phyloP scores from a whole-genome alignment of 2,888 invertebrate genomes.

The Volucella zonaria region DNA sequence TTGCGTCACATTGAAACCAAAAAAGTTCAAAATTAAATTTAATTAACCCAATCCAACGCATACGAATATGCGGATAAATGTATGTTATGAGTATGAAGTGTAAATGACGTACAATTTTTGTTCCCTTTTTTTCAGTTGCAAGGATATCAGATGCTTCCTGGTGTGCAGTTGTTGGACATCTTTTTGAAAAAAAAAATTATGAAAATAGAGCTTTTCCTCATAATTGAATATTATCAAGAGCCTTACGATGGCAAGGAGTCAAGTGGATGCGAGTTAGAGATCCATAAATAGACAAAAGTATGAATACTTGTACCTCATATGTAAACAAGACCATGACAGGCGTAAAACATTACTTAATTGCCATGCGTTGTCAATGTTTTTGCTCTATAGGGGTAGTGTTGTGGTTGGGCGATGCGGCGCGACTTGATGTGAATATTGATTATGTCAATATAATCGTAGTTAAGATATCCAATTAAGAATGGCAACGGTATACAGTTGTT shows the following conservation, averaged over 20 bases:
- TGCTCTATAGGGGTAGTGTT: background rate
- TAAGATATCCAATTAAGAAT: too few relatives aligned
- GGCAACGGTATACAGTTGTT: too few relatives aligned
- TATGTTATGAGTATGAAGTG: background rate
- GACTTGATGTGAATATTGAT: background rate
- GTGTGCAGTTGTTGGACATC: too few relatives aligned
- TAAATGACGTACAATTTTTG: background rate
- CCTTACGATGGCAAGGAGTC: too few relatives aligned
- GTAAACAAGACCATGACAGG: slow-evolving; percentile 6
- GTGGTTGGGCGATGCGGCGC: background rate
- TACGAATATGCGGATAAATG: background rate
- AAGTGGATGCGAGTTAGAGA: background rate
- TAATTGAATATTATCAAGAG: too few relatives aligned
- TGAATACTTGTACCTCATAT: too few relatives aligned
- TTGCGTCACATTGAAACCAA: slow-evolving; percentile 44
- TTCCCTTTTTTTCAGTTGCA: background rate
- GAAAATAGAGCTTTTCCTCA: too few relatives aligned
- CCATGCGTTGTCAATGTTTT: slow-evolving; percentile 25
- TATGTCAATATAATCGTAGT: background rate
- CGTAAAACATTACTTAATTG: slow-evolving; percentile 1
- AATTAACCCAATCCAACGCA: slow-evolving; percentile 13
- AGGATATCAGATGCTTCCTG: too few relatives aligned
- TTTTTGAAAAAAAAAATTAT: too few relatives aligned
- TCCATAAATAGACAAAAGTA: background rate
- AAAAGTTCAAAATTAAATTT: slow-evolving; percentile 38